Conservation (phyloP, 2,888 invertebrate genomes). For the Amiota communis region DNA sequence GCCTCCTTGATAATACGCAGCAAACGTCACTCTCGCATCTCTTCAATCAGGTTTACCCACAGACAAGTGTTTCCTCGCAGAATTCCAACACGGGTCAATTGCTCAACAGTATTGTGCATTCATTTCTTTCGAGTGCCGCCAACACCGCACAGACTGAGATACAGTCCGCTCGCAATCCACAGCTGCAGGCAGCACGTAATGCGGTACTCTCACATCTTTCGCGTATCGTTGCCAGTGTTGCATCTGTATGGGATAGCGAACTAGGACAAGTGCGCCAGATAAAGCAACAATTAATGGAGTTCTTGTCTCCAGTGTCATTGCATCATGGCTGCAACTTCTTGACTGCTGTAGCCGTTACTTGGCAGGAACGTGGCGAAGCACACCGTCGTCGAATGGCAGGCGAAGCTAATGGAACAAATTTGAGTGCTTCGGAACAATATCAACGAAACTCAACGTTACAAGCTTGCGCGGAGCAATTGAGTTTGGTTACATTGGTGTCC, state of each 20-base stretch:
- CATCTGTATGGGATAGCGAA: constrained; percentile 86
- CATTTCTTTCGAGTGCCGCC: constrained; percentile 79
- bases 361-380: constrained; percentile 82
- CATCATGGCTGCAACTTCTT: constrained; percentile 87
- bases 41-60: constrained; percentile 76
- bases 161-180: constrained; percentile 67
- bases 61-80: constrained; percentile 75
- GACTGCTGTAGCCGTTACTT: constrained; percentile 88
- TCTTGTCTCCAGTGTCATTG: constrained; percentile 87
- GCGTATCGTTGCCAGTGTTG: constrained; percentile 85
- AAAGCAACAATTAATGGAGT: constrained; percentile 85
- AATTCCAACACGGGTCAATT: constrained; percentile 81
- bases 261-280: constrained; percentile 76
- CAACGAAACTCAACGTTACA: constrained; percentile 73
- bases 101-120: constrained; percentile 86
- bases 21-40: constrained; percentile 76
- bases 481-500: constrained; percentile 85
- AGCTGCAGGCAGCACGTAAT: constrained; percentile 77
- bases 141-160: constrained; percentile 58
- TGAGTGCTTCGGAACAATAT: constrained; percentile 66
- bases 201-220: constrained; percentile 86
- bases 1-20: constrained; percentile 79
- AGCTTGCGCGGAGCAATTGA: constrained; percentile 81
- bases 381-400: constrained; percentile 73
- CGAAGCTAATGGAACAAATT: constrained; percentile 53